These are phyloP conservation scores for Ganaspis brasiliensis DNA, from an alignment of 2,888 invertebrate species.

Conservation along the genomic window DNA sequence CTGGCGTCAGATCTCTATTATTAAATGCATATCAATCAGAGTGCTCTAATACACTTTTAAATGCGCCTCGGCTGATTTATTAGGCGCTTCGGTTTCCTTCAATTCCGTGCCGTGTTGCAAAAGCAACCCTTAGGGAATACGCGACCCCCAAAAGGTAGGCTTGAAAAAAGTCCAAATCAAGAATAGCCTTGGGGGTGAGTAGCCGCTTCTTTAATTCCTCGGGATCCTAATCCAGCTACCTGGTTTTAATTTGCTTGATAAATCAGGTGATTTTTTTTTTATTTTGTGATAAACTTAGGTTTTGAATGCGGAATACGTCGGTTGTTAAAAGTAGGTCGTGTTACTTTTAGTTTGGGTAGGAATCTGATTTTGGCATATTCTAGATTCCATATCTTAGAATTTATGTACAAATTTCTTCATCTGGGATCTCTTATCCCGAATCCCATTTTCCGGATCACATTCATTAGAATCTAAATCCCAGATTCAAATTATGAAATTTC, in stretches of 20 bases:
- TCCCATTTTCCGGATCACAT: no score
- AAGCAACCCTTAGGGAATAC: constrained; percentile 1
- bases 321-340: no score
- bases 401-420: no score
- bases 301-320: no score
- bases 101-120: constrained; percentile 57
- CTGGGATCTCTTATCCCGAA: no score
- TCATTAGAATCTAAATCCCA: no score
- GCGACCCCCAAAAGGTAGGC: neutral
- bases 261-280: neutral
- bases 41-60: constrained; percentile 76
- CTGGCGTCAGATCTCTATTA: constrained; percentile 73
- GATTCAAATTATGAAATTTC: no score
- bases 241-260: constrained; percentile 1
- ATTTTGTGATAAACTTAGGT: no score
- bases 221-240: constrained; percentile 14
- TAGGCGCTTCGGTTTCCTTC: constrained; percentile 64
- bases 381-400: no score
- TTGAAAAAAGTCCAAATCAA: neutral
- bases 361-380: no score
- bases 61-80: constrained; percentile 75
- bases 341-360: no score
- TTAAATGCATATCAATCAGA: constrained; percentile 79
- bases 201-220: neutral
- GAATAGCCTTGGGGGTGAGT: neutral